A percentile compares a stretch with the other conserved stretches of the same genome.
Conservation (phyloP, 2,113 vertebrate genomes). For the Gavia stellata region DNA sequence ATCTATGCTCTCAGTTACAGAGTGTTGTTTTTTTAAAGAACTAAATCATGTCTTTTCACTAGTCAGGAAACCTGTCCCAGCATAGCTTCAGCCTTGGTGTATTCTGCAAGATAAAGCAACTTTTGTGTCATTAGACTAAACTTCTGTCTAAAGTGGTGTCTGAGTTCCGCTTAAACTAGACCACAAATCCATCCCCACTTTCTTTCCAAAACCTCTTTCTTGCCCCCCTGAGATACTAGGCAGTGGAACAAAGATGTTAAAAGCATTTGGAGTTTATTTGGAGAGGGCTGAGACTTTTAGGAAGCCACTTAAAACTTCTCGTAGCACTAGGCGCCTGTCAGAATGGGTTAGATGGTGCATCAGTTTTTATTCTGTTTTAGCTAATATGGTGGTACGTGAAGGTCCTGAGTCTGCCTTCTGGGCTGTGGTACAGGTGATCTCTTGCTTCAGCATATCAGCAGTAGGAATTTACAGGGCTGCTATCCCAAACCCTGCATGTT, state of each 20-base stretch:
- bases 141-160: neutral
- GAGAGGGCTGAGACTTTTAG: neutral
- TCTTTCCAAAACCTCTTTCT: neutral
- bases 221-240: neutral
- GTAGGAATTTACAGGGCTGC: neutral
- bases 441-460: neutral
- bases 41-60: neutral
- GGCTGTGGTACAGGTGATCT: neutral
- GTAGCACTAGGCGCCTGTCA: neutral
- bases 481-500: neutral
- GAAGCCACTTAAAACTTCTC: neutral
- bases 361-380: neutral
- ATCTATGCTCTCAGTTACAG: neutral
- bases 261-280: neutral
- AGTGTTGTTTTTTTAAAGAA: neutral
- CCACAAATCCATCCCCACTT: neutral
- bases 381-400: neutral
- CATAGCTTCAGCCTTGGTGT: neutral
- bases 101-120: neutral
- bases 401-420: neutral
- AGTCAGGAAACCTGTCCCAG: neutral
- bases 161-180: neutral
- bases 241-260: neutral
- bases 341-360: neutral
- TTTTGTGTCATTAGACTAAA: neutral